A percentile compares a stretch with the other conserved stretches of the same genome.
Evolutionary conservation across 2,888 invertebrate species (phyloP).

Genomic region (Palloptera scutellata): DNA sequence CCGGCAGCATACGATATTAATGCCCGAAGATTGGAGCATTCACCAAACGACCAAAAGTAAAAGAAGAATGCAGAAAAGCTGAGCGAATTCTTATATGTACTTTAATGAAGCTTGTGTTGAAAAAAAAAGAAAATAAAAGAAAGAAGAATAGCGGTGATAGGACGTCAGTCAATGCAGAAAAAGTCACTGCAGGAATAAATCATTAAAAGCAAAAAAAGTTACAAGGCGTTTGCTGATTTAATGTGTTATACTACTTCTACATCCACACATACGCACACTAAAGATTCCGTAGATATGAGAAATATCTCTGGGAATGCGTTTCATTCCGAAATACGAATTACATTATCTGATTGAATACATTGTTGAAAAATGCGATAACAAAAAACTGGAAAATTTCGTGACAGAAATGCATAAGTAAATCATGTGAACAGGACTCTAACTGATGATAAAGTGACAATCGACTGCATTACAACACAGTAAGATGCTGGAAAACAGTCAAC

Average conservation of each 20-base stretch:
- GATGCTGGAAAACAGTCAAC: no score
- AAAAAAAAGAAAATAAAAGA: no score
- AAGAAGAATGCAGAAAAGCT: background rate
- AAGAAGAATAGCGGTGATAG: constrained; percentile 13
- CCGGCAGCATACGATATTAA: constrained; percentile 5
- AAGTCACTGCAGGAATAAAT: constrained; percentile 16
- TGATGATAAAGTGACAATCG: no score
- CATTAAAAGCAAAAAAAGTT: constrained; percentile 16
- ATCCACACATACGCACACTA: background rate
- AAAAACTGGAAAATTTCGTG: constrained; percentile 61
- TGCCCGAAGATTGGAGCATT: background rate
- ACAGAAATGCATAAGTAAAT: constrained; percentile 63
- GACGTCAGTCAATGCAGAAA: background rate
- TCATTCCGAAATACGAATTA: constrained; percentile 57
- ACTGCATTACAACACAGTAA: no score
- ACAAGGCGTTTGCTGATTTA: constrained; percentile 25
- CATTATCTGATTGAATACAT: constrained; percentile 57
- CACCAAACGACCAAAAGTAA: background rate
- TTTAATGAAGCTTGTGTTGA: no score
- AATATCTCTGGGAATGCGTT: constrained; percentile 54
- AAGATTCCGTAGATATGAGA: constrained; percentile 42
- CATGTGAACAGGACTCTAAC: constrained; percentile 56
- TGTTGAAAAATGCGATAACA: constrained; percentile 45
- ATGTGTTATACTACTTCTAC: constrained; percentile 9
- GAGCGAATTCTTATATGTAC: background rate